Base-by-base conservation (phyloP, 2,888 invertebrate genomes). In the Hydropsyche betteni region DNA sequence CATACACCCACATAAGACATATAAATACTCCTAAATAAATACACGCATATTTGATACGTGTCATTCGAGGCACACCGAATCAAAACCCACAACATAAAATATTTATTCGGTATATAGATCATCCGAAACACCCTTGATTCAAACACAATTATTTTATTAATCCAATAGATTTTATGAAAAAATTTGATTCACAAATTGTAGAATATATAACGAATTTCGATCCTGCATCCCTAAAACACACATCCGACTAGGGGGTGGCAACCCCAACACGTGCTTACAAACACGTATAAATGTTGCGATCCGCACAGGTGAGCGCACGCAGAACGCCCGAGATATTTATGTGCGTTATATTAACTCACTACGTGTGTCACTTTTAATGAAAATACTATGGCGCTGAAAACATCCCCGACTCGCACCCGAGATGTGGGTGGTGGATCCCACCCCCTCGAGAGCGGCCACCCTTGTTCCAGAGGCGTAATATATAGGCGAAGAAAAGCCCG, bases 331-430 rank as follows among this genome's bases (percentile, higher is more conserved):
- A 86, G 84, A 87, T 88, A 88, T 88, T 87, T 87, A 88, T 88
- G 88, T 85, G 85, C 83, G 84, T 84, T 85, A 87, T 88, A 88
- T 88, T 87, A 88, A 87, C 87, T 86, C 83, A 81, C 77, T 78
- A 75, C 78, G 74, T 77, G 79, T 77, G 79, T 79, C 79, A 75
- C 79, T 74, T 79, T 76, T 79, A 79, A 79, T 79, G 79, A 79
- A 79, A 77, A 79, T 79, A 79, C 79, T 76, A 77, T 76, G 79
- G 44, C 73, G 77, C 73, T 72, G 72, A 72, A 72, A 72, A 72
- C 72, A 72, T 72, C 58, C 55, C 72, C 72, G 72, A 72, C 36
- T 70, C n/a, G 69, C 38, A 44, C 44, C 6, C 10, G 44, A 10
- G 69, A 4, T 16, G 69, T 38, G 38, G 68, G n/a, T 68, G 69